Conservation (phyloP, 2,888 invertebrate species). For the Lutraria lutraria region DNA sequence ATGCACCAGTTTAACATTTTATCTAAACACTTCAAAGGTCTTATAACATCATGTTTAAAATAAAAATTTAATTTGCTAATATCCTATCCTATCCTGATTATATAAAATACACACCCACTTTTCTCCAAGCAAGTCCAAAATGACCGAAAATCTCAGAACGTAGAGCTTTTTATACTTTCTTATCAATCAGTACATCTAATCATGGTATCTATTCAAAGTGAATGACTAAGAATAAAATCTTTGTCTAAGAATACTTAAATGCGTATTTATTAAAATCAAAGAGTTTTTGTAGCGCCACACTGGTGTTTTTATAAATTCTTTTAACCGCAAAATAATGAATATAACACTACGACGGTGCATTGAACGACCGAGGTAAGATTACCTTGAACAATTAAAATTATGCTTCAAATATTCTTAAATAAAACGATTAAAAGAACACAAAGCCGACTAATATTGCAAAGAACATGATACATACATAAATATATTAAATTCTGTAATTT, state of each 20-base stretch:
- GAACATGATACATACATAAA: constrained; percentile 8
- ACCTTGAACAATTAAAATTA: constrained; percentile 6
- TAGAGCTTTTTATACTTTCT: background rate
- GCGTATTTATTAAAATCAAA: background rate
- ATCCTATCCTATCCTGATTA: too few species aligned
- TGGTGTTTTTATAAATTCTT: constrained; percentile 1
- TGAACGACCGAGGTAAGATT: background rate
- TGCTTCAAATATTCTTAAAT: constrained; percentile 17
- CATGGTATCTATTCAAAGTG: background rate
- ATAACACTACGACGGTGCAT: background rate
- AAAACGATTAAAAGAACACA: background rate
- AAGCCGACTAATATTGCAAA: background rate
- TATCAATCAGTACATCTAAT: background rate
- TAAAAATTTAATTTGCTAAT: too few species aligned
- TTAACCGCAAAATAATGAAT: constrained; percentile 3
- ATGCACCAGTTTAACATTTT: too few species aligned
- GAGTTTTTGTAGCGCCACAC: background rate
- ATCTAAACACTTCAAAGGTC: too few species aligned
- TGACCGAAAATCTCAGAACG: background rate
- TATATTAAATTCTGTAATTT: constrained; percentile 28
- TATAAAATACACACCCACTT: background rate
- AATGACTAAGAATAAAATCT: background rate
- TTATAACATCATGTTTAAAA: too few species aligned
- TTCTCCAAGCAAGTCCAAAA: background rate
- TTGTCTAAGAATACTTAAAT: background rate